These are phyloP conservation scores for Chlamydotis undulata DNA, from an alignment of 2,113 vertebrate species.

Conservation along the genomic window DNA sequence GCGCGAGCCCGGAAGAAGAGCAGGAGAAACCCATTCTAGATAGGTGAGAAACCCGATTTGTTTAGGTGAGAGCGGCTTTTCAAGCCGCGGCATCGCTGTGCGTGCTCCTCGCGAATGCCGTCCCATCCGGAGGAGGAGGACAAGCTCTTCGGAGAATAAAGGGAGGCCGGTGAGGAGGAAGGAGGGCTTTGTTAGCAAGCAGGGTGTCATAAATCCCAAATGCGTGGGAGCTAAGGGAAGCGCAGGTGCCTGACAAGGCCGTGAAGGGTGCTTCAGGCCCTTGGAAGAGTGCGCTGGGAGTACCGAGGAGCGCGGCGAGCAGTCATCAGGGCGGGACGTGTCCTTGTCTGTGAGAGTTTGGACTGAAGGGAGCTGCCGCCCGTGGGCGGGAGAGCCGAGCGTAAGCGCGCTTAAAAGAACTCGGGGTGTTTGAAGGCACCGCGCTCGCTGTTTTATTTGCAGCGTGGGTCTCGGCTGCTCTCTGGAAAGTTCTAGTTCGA, in stretches of 20 bases:
- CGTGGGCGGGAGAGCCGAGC: rapidly evolving
- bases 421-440: too few relatives aligned
- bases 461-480: too few relatives aligned
- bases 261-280: background rate
- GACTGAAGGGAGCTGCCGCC: background rate
- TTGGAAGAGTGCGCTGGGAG: background rate
- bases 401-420: background rate
- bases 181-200: background rate
- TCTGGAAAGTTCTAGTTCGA: too few relatives aligned
- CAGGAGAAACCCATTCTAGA: slow-evolving; percentile 91
- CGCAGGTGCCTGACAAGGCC: background rate
- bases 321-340: rapidly evolving
- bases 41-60: slow-evolving; percentile 72
- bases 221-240: rapidly evolving
- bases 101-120: rapidly evolving
- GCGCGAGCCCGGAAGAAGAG: slow-evolving; percentile 90
- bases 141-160: rapidly evolving
- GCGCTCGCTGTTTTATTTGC: background rate
- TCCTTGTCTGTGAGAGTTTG: background rate
- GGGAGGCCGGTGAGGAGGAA: rapidly evolving
- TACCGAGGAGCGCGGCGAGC: rapidly evolving
- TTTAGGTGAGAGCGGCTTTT: slow-evolving; percentile 46
- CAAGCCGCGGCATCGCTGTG: rapidly evolving
- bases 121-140: background rate
- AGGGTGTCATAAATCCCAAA: background rate